A percentile compares a stretch with the other conserved stretches of the same genome.
Conservation (phyloP, 2,113 vertebrate genomes). For the Telmatochromis sp. region DNA sequence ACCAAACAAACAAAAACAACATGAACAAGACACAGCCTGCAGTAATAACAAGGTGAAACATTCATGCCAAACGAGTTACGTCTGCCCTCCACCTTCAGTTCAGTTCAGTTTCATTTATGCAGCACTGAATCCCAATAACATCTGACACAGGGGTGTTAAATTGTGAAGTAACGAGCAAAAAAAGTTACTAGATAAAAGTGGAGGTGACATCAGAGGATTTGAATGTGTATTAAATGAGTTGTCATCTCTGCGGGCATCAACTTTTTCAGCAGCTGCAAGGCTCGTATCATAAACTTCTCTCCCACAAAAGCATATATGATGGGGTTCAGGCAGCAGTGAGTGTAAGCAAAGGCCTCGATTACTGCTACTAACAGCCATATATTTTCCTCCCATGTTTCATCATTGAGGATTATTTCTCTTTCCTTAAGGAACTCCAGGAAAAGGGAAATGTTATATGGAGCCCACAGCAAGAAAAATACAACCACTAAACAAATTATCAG, state of each 20-base stretch:
- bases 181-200: not conserved
- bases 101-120: not conserved
- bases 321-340: slow-evolving; percentile 73
- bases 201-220: slow-evolving; percentile 33
- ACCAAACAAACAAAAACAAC: not conserved
- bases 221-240: not conserved
- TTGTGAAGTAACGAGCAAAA: not conserved
- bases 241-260: slow-evolving; percentile 4
- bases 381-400: not conserved
- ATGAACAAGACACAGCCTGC: not conserved
- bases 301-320: slow-evolving; percentile 74
- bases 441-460: slow-evolving; percentile 70
- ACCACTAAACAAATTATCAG: slow-evolving; percentile 73
- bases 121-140: not conserved
- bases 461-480: slow-evolving; percentile 82
- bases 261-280: slow-evolving; percentile 22
- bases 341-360: slow-evolving; percentile 56
- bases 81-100: not conserved
- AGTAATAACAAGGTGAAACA: not conserved
- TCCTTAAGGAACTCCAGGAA: slow-evolving; percentile 27
- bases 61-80: not conserved
- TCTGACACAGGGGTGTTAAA: not conserved
- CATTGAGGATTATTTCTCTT: fast-evolving
- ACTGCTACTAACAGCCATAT: slow-evolving; percentile 15
- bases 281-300: slow-evolving; percentile 61